A percentile compares a stretch with the other conserved stretches of the same genome.
Evolutionary conservation across 2,113 vertebrate genomes (phyloP).

Genomic region (Antigone vipio): DNA sequence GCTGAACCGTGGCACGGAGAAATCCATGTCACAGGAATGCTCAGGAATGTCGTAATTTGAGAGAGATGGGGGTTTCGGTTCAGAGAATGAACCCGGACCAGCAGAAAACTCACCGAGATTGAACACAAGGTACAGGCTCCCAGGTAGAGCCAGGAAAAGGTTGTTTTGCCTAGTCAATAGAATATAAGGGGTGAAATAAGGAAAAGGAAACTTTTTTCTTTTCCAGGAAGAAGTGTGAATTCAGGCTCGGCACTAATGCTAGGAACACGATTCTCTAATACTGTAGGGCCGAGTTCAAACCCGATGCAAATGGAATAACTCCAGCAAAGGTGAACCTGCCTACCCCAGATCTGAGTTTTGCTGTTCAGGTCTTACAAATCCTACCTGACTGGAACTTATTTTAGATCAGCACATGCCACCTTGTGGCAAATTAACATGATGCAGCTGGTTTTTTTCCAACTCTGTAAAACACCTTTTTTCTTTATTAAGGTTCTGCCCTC

Average conservation of each 20-base stretch:
- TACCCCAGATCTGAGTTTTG: neutral
- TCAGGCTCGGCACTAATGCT: neutral
- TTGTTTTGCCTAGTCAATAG: neutral
- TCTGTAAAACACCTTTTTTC: neutral
- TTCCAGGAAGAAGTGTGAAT: neutral
- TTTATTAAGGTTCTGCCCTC: neutral
- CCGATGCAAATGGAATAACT: fast-evolving
- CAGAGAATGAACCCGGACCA: neutral
- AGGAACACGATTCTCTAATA: neutral
- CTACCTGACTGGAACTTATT: neutral
- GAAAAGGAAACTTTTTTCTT: neutral
- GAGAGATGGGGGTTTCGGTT: neutral
- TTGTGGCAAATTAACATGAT: neutral
- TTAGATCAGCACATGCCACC: neutral
- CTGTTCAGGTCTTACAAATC: neutral
- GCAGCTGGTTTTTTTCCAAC: neutral
- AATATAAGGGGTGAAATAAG: neutral
- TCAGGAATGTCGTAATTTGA: neutral
- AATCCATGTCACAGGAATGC: neutral
- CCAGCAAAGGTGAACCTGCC: neutral
- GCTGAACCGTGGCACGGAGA: neutral
- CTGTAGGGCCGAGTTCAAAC: fast-evolving
- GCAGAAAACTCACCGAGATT: neutral
- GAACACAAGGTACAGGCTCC: too few species aligned
- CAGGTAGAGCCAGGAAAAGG: neutral